A percentile compares a stretch with the other conserved stretches of the same genome.
phyloP scores from a whole-genome alignment of 2,797 vertebrate genomes.

The Chiloscyllium punctatum region DNA sequence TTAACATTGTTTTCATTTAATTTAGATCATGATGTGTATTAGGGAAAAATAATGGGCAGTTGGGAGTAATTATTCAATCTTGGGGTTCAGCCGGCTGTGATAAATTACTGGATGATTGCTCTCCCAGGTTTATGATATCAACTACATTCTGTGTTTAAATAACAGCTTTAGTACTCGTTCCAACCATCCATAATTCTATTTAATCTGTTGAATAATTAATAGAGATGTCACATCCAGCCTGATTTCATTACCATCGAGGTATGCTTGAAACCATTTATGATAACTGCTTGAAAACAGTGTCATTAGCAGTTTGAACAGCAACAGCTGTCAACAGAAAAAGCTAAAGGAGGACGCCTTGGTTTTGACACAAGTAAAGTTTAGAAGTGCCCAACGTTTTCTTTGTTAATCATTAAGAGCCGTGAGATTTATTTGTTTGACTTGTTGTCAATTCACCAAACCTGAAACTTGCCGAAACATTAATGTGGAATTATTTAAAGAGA shows the following conservation, averaged over 20 bases:
- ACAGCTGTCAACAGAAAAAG: background rate
- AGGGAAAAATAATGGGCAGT: constrained; percentile 10
- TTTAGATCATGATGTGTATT: background rate
- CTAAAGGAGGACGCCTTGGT: background rate
- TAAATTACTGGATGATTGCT: constrained; percentile 20
- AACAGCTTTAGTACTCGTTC: constrained; percentile 22
- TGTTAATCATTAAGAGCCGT: constrained; percentile 3
- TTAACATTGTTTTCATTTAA: constrained; percentile 21
- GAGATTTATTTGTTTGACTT: constrained; percentile 7
- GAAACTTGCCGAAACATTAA: background rate
- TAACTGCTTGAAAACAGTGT: background rate
- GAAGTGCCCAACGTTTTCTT: too few species aligned
- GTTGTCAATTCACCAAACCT: background rate
- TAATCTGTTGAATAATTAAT: constrained; percentile 32
- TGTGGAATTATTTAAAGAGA: constrained; percentile 20
- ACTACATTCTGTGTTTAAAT: constrained; percentile 17
- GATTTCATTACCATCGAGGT: constrained; percentile 12
- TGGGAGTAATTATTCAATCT: constrained; percentile 32
- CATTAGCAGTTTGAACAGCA: background rate
- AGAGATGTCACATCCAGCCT: background rate
- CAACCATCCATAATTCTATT: background rate
- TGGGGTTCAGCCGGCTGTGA: background rate
- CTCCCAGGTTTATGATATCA: background rate
- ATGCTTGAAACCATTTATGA: constrained; percentile 21
- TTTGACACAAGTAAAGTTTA: background rate